Base-by-base conservation (phyloP, 1,140 invertebrate species). In the Achroia grisella region DNA sequence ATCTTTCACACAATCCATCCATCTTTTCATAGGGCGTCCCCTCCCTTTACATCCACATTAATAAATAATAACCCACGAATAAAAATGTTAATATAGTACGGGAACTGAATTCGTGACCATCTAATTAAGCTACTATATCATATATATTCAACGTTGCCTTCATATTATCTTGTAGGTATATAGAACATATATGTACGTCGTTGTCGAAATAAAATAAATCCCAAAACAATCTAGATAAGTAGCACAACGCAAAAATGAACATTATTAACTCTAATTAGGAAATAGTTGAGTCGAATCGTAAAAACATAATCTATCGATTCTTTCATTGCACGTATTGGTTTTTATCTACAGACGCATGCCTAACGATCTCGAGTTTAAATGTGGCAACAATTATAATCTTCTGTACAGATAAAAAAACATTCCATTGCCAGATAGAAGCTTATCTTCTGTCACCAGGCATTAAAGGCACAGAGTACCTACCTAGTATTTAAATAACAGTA, bases 191-290 rank as follows among this genome's bases (percentile, higher is more conserved):
- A n/a, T n/a, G n/a, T n/a, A n/a, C n/a, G n/a, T n/a, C n/a, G n/a
- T n/a, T n/a, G n/a, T n/a, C n/a, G n/a, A 23, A 23, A 23, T 23
- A 23, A 23, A 3, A 3, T 23, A 6, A 23, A 23, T 23, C 17
- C 6, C 33, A 17, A 52, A 59, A 64, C 57, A 64, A 64, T 64
- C 51, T 52, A 49, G 32, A 55, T 34, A 34, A 41, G 6, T n/a
- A 37, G 10, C 14, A 15, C 37, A 27, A 44, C 47, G 48, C 45
- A 52, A 54, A 54, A 58, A 57, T 13, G 56, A 56, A 62, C 66
- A 54, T 76, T 69, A 79, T 79, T 79, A 79, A 54, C 62, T 50
- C 62, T 79, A 79, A 79, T 79, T 79, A 71, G 75, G 66, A 69
- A 69, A 63, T 53, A 37, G 35, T 23, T 23, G 17, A 23, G 6